These are phyloP conservation scores for Manis pentadactyla DNA, from an alignment of 2,797 vertebrate genomes.

Conservation along the genomic window DNA sequence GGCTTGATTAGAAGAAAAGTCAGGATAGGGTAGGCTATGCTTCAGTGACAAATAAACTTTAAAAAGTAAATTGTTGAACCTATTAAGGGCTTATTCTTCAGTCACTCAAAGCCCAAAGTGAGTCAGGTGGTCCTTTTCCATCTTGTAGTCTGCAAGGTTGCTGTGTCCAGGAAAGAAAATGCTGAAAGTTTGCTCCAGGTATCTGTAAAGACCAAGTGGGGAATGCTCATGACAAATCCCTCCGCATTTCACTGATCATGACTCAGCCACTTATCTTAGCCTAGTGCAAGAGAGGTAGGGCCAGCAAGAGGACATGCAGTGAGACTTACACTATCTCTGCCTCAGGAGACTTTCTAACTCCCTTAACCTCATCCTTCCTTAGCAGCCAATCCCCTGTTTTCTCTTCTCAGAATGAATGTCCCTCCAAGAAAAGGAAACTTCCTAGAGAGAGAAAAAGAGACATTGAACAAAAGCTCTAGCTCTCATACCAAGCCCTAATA, in stretches of 20 bases:
- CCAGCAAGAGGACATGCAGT: background rate
- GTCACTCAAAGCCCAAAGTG: background rate
- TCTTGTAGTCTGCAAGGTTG: background rate
- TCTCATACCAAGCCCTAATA: background rate
- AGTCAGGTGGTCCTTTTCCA: background rate
- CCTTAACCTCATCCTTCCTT: background rate
- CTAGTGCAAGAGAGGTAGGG: no score
- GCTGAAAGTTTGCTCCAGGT: background rate
- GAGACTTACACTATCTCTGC: background rate
- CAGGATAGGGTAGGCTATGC: background rate
- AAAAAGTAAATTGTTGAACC: background rate
- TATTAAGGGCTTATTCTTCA: background rate
- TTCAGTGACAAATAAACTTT: background rate
- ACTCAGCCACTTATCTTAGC: background rate
- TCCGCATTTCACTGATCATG: background rate
- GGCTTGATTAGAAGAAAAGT: background rate
- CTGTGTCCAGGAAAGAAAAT: background rate
- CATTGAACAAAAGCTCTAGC: background rate
- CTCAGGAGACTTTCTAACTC: background rate
- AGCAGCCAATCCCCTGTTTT: background rate
- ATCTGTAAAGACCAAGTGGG: background rate
- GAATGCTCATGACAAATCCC: fast-evolving
- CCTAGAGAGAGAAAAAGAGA: background rate
- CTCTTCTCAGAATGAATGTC: background rate
- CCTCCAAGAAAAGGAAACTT: background rate